phyloP scores from a whole-genome alignment of 1,140 invertebrate genomes.

The Drosophila sucinea region DNA sequence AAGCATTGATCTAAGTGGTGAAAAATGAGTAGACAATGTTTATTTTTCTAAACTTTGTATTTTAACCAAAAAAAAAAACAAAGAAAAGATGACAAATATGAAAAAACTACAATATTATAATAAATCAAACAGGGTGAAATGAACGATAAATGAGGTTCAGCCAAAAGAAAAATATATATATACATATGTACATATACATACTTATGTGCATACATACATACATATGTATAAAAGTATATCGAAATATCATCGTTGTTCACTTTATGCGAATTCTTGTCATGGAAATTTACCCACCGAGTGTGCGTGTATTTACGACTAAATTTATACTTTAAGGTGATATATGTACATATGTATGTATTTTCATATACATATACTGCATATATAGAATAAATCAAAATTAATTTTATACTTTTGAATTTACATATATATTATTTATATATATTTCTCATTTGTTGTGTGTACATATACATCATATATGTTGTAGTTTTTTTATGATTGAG shows the following conservation, averaged over 20 bases:
- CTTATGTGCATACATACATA: background rate
- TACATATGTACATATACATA: background rate
- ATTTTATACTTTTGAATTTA: background rate
- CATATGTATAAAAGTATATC: background rate
- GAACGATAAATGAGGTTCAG: slow-evolving; percentile 56
- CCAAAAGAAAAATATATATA: background rate
- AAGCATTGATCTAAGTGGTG: no score
- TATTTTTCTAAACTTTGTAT: background rate
- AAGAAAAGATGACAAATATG: background rate
- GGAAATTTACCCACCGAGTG: slow-evolving; percentile 66
- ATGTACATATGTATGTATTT: slow-evolving; percentile 12
- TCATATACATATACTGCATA: background rate
- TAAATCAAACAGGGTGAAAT: slow-evolving; percentile 26
- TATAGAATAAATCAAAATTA: slow-evolving; percentile 9
- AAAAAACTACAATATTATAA: slow-evolving; percentile 6
- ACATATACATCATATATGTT: slow-evolving; percentile 39
- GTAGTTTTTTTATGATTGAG: slow-evolving; percentile 13
- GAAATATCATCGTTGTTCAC: background rate
- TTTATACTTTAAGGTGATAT: slow-evolving; percentile 9
- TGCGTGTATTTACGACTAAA: slow-evolving; percentile 29
- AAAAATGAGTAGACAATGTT: background rate
- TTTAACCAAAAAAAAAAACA: background rate
- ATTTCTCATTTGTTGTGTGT: slow-evolving; percentile 4
- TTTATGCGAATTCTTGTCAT: slow-evolving; percentile 37
- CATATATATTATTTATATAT: background rate